Base-by-base conservation (phyloP, 2,888 invertebrate genomes). In the Nowickia ferox region DNA sequence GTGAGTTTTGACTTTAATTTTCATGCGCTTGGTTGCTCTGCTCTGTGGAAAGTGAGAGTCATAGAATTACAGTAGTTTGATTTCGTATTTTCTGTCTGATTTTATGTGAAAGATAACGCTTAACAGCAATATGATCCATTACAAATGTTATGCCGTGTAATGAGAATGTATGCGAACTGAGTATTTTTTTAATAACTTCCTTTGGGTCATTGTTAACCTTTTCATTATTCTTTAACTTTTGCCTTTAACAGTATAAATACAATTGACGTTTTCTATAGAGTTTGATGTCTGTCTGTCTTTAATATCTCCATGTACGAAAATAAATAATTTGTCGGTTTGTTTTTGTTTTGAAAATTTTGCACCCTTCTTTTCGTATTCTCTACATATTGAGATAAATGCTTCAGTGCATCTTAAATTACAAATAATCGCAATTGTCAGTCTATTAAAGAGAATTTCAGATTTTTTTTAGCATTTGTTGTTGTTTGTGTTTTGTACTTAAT, bases 401-500 rank as follows among this genome's bases (percentile, higher is more conserved):
- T 90, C 91, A 89, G 88, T 90, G 91, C 91, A 89, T 91, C 91
- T 91, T 90, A 87, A 91, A 92, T 91, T 91, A 90, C 92, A 91
- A 91, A 89, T 90, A 91, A 90, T 91, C 90, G 90, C 90, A 90
- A 90, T 90, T 90, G 90, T 83, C 80, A 77, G 46, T 81, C 51
- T 75, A 51, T 44, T 63, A 74, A 77, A n/a, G 40, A 81, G 68
- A 83, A 76, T 83, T 80, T 83, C 3, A 71, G 22, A 75, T 82
- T 81, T 75, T 72, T 69, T 53, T 10, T 30, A 42, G 51, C 38
- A 72, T 76, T 78, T 72, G 48, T 65, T 4, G 22, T 55, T 57
- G 65, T 79, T 79, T 61, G 19, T 71, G 2, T 48, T 78, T 77
- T 59, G 53, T 77, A 55, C 53, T 42, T 44, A n/a, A 53, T 63